A percentile compares a stretch with the other conserved stretches of the same genome.
Evolutionary conservation across 2,113 vertebrate species (phyloP).

Genomic region (Apus apus): DNA sequence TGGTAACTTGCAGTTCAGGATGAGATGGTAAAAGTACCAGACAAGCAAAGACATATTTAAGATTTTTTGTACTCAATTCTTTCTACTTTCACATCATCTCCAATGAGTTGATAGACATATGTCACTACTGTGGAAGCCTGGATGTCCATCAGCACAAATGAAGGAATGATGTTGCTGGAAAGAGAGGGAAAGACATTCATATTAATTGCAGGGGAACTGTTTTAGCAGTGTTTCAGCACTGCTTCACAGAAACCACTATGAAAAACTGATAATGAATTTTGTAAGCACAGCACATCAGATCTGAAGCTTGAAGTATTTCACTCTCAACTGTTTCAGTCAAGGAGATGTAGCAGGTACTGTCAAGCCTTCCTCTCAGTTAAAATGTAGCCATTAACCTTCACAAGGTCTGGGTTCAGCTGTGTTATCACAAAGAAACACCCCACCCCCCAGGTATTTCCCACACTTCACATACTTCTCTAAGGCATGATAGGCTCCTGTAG

Average conservation of each 20-base stretch:
- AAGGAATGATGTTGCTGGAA: slow-evolving; percentile 96
- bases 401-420: neutral
- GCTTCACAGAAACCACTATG: neutral
- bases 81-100: slow-evolving; percentile 98
- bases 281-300: neutral
- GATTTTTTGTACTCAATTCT: slow-evolving; percentile 99
- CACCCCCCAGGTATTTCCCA: neutral
- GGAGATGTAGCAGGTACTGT: neutral
- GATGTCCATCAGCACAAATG: slow-evolving; percentile 99
- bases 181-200: neutral
- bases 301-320: neutral
- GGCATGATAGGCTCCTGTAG: slow-evolving; percentile 97
- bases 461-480: slow-evolving; percentile 89
- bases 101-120: slow-evolving; percentile 97
- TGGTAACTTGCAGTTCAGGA: slow-evolving; percentile 60
- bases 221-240: neutral
- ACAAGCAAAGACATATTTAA: slow-evolving; percentile 70
- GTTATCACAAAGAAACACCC: neutral
- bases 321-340: neutral
- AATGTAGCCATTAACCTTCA: neutral
- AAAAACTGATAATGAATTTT: neutral
- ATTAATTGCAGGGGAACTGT: neutral
- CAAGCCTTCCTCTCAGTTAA: neutral
- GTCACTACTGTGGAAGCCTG: slow-evolving; percentile 98
- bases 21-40: slow-evolving; percentile 65